Evolutionary conservation across 2,113 vertebrate genomes (phyloP).

Genomic region (Loxodonta africana): DNA sequence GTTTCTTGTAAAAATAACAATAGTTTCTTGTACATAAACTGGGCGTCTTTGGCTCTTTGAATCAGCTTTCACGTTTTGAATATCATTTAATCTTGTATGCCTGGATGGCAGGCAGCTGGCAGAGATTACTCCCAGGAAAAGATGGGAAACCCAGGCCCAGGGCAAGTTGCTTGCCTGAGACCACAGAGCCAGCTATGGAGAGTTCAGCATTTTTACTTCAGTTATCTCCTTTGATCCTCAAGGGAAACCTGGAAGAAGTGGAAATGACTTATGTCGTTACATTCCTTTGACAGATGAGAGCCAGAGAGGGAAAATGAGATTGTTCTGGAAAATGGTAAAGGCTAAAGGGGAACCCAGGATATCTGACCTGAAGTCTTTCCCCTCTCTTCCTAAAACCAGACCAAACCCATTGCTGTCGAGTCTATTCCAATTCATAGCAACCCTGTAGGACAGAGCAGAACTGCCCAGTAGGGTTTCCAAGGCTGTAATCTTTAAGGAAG

Average conservation of each 20-base stretch:
- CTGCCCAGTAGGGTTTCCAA: background rate
- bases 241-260: background rate
- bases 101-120: background rate
- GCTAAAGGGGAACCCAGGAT: background rate
- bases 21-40: background rate
- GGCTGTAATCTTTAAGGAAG: background rate
- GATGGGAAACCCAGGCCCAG: background rate
- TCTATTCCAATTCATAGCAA: background rate
- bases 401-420: background rate
- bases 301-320: background rate
- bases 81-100: background rate
- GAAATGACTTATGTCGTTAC: background rate
- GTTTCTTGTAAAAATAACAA: background rate
- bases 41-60: background rate
- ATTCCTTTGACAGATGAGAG: background rate
- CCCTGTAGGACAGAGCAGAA: background rate
- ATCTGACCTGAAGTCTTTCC: constrained; percentile 1
- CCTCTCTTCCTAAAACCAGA: background rate
- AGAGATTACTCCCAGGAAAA: background rate
- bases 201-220: background rate
- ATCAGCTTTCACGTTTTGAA: background rate
- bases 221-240: background rate
- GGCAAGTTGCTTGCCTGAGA: background rate
- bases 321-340: background rate
- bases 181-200: background rate